These are phyloP conservation scores for Stichodactyla mertensii DNA, from an alignment of 64 coral and sea anemone genomes.

Conservation along the genomic window DNA sequence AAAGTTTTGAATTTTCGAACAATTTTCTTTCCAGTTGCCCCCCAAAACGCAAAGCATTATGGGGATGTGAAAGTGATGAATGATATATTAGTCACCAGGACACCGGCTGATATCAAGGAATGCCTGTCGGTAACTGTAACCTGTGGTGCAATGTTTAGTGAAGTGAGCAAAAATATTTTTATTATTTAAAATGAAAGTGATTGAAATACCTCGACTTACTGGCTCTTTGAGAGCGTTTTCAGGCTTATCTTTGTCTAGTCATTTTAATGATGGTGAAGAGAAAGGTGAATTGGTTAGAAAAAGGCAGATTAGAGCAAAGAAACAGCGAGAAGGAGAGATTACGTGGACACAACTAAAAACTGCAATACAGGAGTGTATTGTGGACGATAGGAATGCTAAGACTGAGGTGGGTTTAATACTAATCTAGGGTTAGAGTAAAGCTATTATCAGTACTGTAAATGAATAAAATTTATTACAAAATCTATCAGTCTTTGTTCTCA, in stretches of 20 bases:
- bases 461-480: background rate
- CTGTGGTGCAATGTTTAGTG: background rate
- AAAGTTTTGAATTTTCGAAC: no score
- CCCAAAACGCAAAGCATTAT: no score
- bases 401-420: conserved; percentile 56
- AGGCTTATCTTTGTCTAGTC: conserved; percentile 58
- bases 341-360: conserved; percentile 78
- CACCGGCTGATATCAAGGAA: background rate
- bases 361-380: conserved; percentile 48
- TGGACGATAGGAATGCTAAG: conserved; percentile 51
- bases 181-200: conserved; percentile 27
- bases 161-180: conserved; percentile 9
- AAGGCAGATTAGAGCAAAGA: conserved; percentile 63
- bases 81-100: background rate
- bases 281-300: conserved; percentile 66
- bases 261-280: background rate
- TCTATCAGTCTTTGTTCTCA: no score
- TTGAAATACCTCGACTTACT: conserved; percentile 91
- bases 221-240: conserved; percentile 93
- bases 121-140: background rate
- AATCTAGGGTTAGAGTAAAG: background rate
- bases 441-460: background rate
- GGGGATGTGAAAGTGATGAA: no score
- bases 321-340: conserved; percentile 51
- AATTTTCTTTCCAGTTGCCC: no score